Evolutionary conservation across 2,888 invertebrate genomes (phyloP).

Genomic region (Chrysodeixis includens): DNA sequence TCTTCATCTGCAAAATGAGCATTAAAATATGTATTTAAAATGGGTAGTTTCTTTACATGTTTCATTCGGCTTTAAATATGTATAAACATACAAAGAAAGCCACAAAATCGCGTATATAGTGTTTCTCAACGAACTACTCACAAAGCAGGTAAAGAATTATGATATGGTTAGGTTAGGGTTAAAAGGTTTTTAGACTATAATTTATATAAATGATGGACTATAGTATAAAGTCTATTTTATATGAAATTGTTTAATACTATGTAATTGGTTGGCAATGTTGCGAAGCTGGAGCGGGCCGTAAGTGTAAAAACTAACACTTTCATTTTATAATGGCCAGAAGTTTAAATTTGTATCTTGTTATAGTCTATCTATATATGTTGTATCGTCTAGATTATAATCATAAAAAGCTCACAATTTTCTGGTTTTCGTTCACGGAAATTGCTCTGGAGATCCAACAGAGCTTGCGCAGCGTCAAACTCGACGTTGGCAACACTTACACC

Average conservation of each 20-base stretch:
- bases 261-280: not conserved
- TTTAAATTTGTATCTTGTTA: not conserved
- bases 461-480: constrained; percentile 65
- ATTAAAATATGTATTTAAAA: not conserved
- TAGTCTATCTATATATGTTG: not conserved
- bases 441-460: constrained; percentile 62
- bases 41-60: not conserved
- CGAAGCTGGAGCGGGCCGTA: not conserved
- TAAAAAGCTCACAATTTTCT: constrained; percentile 44
- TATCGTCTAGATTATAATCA: not conserved
- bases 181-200: too few relatives aligned
- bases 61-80: too few relatives aligned
- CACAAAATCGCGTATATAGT: too few relatives aligned
- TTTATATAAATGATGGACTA: too few relatives aligned
- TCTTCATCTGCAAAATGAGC: constrained; percentile 37
- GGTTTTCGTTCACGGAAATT: constrained; percentile 34
- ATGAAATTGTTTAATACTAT: too few relatives aligned
- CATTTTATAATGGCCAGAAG: not conserved
- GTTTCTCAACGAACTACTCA: too few relatives aligned
- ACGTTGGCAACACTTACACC: constrained; percentile 48
- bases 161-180: too few relatives aligned
- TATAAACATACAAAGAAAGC: too few relatives aligned
- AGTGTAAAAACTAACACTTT: not conserved
- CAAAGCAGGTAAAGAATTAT: too few relatives aligned
- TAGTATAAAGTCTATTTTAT: too few relatives aligned